Evolutionary conservation across 2,888 invertebrate species (phyloP).

Genomic region (Nephrotoma appendiculata): DNA sequence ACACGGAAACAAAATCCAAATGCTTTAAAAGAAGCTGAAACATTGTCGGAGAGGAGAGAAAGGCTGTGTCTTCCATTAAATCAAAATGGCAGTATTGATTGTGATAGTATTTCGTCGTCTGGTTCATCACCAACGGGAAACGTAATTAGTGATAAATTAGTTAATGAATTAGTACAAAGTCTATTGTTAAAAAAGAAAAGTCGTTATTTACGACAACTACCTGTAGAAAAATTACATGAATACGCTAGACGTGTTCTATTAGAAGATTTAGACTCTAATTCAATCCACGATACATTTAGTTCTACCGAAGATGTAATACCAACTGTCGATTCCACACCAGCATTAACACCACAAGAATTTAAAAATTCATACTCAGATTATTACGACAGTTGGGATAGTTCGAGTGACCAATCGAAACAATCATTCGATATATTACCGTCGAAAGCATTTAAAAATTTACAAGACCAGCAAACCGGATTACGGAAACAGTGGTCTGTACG

Average conservation of each 20-base stretch:
- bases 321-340: conserved; percentile 35
- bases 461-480: conserved; percentile 32
- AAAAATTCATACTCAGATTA: conserved; percentile 37
- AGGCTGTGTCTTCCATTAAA: conserved; percentile 37
- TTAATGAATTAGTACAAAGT: conserved; percentile 43
- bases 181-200: conserved; percentile 40
- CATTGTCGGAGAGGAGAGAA: conserved; percentile 33
- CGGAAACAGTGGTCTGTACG: conserved; percentile 39
- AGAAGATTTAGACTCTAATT: conserved; percentile 37
- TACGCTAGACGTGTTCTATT: conserved; percentile 40
- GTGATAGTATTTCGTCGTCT: conserved; percentile 37
- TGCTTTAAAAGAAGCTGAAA: conserved; percentile 26
- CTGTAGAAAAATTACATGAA: conserved; percentile 42
- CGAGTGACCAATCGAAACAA: conserved; percentile 14
- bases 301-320: conserved; percentile 10
- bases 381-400: conserved; percentile 38
- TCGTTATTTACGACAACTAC: conserved; percentile 36
- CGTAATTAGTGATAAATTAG: conserved; percentile 37
- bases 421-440: conserved; percentile 40
- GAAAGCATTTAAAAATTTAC: conserved; percentile 39
- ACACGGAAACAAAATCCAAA: conserved; percentile 29
- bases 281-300: conserved; percentile 19
- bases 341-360: conserved; percentile 34
- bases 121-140: conserved; percentile 36
- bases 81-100: conserved; percentile 33